Evolutionary conservation across 2,113 vertebrate species (phyloP), one percentile per base, ranked within the genome.

Genomic region (Pedetes capensis): DNA sequence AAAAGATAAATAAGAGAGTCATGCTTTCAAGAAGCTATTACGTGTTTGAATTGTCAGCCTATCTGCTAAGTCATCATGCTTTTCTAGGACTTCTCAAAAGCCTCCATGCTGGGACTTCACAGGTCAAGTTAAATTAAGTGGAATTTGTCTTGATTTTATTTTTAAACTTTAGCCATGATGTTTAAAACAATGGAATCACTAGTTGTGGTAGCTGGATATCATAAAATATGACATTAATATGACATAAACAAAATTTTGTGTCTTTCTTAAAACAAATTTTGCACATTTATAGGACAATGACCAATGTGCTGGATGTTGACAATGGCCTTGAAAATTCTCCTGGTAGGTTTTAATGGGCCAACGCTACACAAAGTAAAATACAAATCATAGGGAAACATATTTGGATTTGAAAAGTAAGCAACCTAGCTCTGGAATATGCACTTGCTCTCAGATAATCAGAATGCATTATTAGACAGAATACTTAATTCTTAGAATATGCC

Each of bases 401-500:
- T 94, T 87, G 61, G 71, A 66, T 66, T 55, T 68, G 6, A 81
- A 90, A 93, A 59, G 79, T 20, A 63, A 22, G 7, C 6, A 66
- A 39, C n/a, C 44, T 81, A 94, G 17, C 42, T 68, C 2, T 53
- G 37, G 32, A 29, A 64, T 66, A 53, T 39, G 71, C 6, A 76
- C 6, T 92, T 92, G 69, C 6, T 66, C 49, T 93, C 53, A 71
- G 69, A 13, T 93, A 87, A 89, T 75, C 37, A 89, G 64, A 94
- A 91, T 85, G 64, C 5, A 74, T 96, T 72, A 89, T 83, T 92
- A 69, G 53, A 72, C 9, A 80, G 34, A 83, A 79, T 76, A 83
- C 71, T 95, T 69, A 89, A 59, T 83, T 95, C 32, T 83, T 93
- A 6, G 27, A 75, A 64, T 94, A 92, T 68, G 57, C 34, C 32